Evolutionary conservation across 1,140 invertebrate species (phyloP).

Genomic region (Euschistus heros): DNA sequence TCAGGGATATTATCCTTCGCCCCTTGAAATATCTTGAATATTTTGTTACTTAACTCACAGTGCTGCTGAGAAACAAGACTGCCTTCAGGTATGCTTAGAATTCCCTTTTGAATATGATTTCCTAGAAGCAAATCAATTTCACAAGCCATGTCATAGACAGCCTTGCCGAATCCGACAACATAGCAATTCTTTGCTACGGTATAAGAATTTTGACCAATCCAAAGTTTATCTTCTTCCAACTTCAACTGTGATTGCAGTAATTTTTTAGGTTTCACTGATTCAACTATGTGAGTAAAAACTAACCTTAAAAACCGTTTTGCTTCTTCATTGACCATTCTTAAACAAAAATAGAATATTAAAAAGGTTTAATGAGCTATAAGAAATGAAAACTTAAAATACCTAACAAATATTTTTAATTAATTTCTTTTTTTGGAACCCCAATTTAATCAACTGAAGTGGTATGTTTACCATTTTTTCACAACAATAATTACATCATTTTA

Average conservation of each 20-base stretch:
- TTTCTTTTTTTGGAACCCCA: too few species aligned
- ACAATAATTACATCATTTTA: too few species aligned
- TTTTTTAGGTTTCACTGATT: not conserved
- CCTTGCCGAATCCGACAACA: slow-evolving; percentile 85
- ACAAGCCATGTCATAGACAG: slow-evolving; percentile 74
- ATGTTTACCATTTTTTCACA: too few species aligned
- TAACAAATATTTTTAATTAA: too few species aligned
- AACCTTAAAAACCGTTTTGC: not conserved
- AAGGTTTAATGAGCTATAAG: too few species aligned
- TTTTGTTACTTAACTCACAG: not conserved
- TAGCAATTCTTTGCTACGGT: slow-evolving; percentile 42
- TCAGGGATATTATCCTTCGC: slow-evolving; percentile 49
- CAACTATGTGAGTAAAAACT: not conserved
- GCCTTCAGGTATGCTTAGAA: slow-evolving; percentile 31
- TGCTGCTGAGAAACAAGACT: not conserved
- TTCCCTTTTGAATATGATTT: slow-evolving; percentile 26
- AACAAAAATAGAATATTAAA: not conserved
- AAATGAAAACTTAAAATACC: too few species aligned
- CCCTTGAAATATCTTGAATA: slow-evolving; percentile 39
- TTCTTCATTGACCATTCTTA: slow-evolving; percentile 2
- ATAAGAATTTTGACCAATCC: slow-evolving; percentile 28
- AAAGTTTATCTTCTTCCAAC: not conserved
- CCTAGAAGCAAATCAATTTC: slow-evolving; percentile 39
- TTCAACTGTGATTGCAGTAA: not conserved
- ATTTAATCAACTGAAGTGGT: too few species aligned